These are phyloP conservation scores for Sterna hirundo DNA, from an alignment of 2,113 vertebrate species.

Conservation along the genomic window DNA sequence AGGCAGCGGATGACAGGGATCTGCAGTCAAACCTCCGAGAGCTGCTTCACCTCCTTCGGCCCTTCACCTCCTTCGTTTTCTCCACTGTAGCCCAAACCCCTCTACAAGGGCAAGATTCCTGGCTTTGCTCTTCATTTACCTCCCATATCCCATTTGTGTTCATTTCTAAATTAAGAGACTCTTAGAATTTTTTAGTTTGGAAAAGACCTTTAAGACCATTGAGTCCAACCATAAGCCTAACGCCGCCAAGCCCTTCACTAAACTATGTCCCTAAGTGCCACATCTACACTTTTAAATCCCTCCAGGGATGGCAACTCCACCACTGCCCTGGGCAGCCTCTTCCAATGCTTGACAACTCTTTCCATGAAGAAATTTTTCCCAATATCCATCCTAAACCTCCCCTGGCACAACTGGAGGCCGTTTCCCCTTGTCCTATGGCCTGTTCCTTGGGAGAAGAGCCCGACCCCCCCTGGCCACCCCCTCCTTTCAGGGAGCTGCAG, in stretches of 20 bases:
- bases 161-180: background rate
- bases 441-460: background rate
- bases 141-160: background rate
- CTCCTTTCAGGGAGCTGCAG: background rate
- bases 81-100: background rate
- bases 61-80: background rate
- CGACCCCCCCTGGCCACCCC: accelerated
- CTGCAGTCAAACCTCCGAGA: no score
- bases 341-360: background rate
- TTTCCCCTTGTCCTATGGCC: background rate
- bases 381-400: background rate
- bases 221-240: background rate
- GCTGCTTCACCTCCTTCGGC: background rate
- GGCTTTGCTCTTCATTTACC: background rate
- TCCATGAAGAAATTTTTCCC: background rate
- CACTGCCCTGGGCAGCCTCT: background rate
- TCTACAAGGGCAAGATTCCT: background rate
- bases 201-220: background rate
- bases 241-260: background rate
- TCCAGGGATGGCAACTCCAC: background rate
- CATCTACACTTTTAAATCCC: background rate
- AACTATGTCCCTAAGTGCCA: background rate
- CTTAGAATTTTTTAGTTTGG: background rate
- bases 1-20: background rate
- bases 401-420: background rate